A percentile compares a stretch with the other conserved stretches of the same genome.
phyloP scores from a whole-genome alignment of 2,888 invertebrate species.

The Hemaris fuciformis region DNA sequence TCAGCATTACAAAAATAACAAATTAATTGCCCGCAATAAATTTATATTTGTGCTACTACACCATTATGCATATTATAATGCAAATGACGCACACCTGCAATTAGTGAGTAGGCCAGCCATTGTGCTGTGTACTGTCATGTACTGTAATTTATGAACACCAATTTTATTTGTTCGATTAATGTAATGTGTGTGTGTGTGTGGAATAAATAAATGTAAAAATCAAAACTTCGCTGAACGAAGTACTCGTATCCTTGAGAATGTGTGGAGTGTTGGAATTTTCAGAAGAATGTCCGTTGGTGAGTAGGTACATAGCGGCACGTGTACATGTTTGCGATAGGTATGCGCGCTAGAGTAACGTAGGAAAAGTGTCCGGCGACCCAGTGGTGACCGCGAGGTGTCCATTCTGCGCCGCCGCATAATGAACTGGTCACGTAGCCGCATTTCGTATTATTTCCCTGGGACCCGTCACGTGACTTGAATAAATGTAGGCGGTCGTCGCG shows the following conservation, averaged over 20 bases:
- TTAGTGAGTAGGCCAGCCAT: neutral
- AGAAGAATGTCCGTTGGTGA: conserved; percentile 44
- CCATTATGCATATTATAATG: neutral
- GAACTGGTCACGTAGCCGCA: conserved; percentile 81
- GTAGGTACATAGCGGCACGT: conserved; percentile 47
- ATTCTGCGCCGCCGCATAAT: conserved; percentile 73
- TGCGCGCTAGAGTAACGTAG: conserved; percentile 37
- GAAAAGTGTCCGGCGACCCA: conserved; percentile 37
- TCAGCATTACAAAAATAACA: neutral
- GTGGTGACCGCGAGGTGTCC: conserved; percentile 55
- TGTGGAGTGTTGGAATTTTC: conserved; percentile 27
- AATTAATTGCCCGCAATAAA: neutral
- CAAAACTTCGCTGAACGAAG: neutral
- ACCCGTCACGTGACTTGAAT: conserved; percentile 79
- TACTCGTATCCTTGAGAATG: neutral
- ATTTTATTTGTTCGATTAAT: neutral
- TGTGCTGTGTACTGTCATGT: too few relatives aligned
- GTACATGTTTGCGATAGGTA: conserved; percentile 55
- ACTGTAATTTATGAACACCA: neutral
- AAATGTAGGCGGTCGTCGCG: conserved; percentile 59
- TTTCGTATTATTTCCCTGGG: conserved; percentile 82
- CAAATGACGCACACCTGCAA: neutral
- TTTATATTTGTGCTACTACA: neutral
- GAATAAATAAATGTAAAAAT: neutral
- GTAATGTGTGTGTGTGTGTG: too few relatives aligned